These are phyloP conservation scores for Venturia canescens DNA, from an alignment of 1,140 invertebrate genomes.

Conservation along the genomic window DNA sequence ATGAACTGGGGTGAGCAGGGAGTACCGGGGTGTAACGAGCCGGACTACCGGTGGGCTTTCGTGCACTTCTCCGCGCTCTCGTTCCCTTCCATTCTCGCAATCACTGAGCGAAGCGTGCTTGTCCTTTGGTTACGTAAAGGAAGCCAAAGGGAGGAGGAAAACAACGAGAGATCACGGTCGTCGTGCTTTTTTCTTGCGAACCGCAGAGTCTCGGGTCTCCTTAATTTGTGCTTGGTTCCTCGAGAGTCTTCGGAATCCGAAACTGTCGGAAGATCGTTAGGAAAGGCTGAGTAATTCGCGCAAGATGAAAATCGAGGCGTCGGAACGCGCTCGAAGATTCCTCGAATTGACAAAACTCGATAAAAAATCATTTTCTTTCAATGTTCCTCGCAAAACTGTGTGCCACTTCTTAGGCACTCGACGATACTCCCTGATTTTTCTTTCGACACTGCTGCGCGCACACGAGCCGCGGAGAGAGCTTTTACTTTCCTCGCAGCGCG, in stretches of 20 bases:
- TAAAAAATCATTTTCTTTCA: no score
- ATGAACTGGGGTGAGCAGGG: constrained; percentile 1
- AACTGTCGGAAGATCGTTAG: no score
- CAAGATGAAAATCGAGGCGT: no score
- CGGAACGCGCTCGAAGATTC: no score
- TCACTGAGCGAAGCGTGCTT: background rate
- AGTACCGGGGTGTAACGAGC: constrained; percentile 9
- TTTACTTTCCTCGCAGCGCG: background rate
- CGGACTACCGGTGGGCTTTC: constrained; percentile 21
- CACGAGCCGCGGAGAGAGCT: background rate
- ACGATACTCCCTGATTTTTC: background rate
- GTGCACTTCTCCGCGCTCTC: background rate
- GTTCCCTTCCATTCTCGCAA: background rate
- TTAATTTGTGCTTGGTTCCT: no score
- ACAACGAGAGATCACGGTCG: background rate
- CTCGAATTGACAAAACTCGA: no score
- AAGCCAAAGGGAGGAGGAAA: background rate
- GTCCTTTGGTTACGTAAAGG: background rate
- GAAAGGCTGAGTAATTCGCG: no score
- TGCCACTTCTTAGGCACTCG: background rate
- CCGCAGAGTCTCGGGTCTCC: no score
- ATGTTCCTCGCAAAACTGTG: no score
- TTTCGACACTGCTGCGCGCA: background rate
- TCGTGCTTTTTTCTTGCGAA: background rate
- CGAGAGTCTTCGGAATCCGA: no score